phyloP scores from a whole-genome alignment of 2,113 vertebrate genomes.

The Osmerus mordax region DNA sequence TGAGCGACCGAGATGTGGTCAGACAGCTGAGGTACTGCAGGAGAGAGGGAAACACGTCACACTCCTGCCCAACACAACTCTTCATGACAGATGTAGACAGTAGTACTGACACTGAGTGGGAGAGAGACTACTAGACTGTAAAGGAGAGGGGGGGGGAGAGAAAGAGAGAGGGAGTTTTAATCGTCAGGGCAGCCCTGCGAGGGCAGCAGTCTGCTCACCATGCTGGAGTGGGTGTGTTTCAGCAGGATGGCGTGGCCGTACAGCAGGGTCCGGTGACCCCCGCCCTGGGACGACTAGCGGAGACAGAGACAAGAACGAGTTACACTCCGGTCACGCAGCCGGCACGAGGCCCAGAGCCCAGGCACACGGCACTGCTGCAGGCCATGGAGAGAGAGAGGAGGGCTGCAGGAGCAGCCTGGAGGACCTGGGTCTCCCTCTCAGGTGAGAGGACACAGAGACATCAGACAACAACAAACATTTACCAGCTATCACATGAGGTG shows the following conservation, averaged over 20 bases:
- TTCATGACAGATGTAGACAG: neutral
- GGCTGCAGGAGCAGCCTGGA: neutral
- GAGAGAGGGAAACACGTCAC: constrained; percentile 5
- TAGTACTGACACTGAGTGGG: neutral
- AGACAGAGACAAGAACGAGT: constrained; percentile 6
- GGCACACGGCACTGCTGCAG: neutral
- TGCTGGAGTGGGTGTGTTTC: constrained; percentile 85
- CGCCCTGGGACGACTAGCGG: constrained; percentile 85
- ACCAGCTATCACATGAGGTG: neutral
- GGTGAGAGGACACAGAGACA: neutral
- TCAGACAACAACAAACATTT: neutral
- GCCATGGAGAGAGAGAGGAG: neutral
- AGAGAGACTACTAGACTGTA: neutral
- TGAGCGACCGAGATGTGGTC: constrained; percentile 88
- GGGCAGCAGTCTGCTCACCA: constrained; percentile 72
- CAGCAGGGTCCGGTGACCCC: constrained; percentile 86
- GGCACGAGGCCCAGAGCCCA: neutral
- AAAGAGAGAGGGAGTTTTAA: neutral
- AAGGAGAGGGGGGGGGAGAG: neutral
- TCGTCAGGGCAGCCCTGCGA: neutral
- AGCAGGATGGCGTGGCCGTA: constrained; percentile 91
- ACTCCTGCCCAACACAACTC: neutral
- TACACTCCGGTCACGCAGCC: neutral
- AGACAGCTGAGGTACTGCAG: constrained; percentile 86
- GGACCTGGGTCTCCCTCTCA: neutral